phyloP scores from a whole-genome alignment of 2,113 vertebrate species.

The Syngnathus typhle region DNA sequence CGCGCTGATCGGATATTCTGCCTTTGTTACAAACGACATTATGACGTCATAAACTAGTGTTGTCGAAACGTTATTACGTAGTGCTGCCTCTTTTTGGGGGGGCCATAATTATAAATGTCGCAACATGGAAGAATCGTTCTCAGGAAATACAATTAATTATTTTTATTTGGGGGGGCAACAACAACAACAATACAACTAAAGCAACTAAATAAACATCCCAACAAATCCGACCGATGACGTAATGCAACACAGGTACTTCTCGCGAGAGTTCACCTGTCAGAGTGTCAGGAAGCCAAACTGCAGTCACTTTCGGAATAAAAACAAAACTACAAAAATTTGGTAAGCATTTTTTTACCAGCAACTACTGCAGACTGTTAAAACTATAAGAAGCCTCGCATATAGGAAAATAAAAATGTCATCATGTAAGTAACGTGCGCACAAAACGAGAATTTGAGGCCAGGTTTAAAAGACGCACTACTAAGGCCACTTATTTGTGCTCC shows the following conservation, averaged over 20 bases:
- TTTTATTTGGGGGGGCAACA: not conserved
- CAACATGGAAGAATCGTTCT: not conserved
- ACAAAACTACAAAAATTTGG: not conserved
- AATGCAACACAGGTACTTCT: not conserved
- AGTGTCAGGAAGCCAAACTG: not conserved
- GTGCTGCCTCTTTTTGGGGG: not conserved
- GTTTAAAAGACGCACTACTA: not conserved
- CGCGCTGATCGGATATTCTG: not conserved
- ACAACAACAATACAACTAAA: not conserved
- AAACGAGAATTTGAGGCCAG: not conserved
- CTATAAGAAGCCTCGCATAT: not conserved
- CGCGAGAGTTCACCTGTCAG: not conserved
- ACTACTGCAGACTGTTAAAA: not conserved
- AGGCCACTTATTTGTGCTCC: not conserved
- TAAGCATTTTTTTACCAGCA: not conserved
- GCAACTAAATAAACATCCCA: not conserved
- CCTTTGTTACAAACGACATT: conserved; percentile 6
- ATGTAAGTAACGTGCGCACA: not conserved
- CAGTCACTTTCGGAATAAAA: not conserved
- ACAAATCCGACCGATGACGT: not conserved
- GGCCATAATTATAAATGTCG: not conserved
- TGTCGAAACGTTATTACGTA: not conserved
- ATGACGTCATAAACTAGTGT: not conserved
- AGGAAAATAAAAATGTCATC: not conserved
- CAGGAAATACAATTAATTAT: not conserved